Base-by-base conservation (phyloP, 2,888 invertebrate genomes). In the Protonemura montana region DNA sequence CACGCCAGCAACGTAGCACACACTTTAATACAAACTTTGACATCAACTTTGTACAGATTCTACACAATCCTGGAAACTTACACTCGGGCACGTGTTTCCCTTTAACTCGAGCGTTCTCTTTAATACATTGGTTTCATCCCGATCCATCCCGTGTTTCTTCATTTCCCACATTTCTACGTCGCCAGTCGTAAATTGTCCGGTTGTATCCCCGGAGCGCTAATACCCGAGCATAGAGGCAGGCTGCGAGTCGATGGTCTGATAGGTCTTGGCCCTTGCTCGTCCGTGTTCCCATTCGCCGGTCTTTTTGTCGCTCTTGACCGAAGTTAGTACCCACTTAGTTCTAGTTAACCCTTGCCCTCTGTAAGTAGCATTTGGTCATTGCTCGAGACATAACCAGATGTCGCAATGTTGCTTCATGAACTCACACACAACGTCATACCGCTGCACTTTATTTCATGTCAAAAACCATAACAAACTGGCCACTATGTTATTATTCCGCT, bases 101-200 rank as follows among this genome's bases (percentile, higher is more conserved):
- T 59, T 59, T 59, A 59, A 59, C 59, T 78, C 25, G 26, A 26
- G 78, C 27, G 78, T 78, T 78, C 78, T 78, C 78, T 78, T 78
- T 26, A 78, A 78, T 27, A 78, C 28, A 78, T n/a, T 28, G 27
- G 28, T 28, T 78, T 28, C 26, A 78, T 28, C 28, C 26, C 26
- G 78, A 6, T 78, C n/a, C n/a, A n/a, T 78, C 26, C 27, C 78
- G 16, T 78, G 78, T 78, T 59, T 78, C 78, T 78, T 78, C 78
- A 27, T 78, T 78, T 78, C 78, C 78, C 28, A 78, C 78, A 25
- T 28, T 82, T 82, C 13, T 26, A 83, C 30, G 26, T 41, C 30
- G 30, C 1, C 26, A 83, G 35, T 41, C 82, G 82, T 83, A 83
- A 83, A 83, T 83, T 83, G 82, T 41, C 82, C 35, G 42, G 82